Percentiles rank a stretch among this genome's conserved stretches.
Conservation (phyloP, 2,797 vertebrate genomes). For the Chelonia mydas region DNA sequence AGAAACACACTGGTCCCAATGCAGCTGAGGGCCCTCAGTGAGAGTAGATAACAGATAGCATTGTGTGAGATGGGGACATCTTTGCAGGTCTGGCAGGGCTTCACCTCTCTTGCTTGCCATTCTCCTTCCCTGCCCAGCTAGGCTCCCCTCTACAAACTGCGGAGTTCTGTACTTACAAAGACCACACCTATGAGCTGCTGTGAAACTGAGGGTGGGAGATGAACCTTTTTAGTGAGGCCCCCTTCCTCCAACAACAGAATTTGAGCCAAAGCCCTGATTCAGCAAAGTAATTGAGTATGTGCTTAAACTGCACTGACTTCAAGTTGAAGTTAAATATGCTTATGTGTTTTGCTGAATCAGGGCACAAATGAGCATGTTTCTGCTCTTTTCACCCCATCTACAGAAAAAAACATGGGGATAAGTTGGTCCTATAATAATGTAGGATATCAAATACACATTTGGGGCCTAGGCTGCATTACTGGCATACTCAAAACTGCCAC, state of each 20-base stretch:
- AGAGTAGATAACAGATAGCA: background rate
- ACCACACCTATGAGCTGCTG: background rate
- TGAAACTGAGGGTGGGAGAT: background rate
- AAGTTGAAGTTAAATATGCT: fast-evolving
- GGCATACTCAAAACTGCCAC: conserved; percentile 48
- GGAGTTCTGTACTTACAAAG: background rate
- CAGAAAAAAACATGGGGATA: background rate
- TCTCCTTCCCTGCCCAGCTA: background rate
- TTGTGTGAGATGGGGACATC: background rate
- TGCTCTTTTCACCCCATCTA: background rate
- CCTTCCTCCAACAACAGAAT: background rate
- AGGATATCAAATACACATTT: background rate
- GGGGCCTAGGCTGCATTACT: conserved; percentile 19
- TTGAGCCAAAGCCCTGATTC: background rate
- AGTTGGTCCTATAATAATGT: background rate
- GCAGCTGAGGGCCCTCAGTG: fast-evolving
- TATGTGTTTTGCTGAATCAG: fast-evolving
- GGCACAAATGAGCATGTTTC: background rate
- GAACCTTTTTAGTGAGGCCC: background rate
- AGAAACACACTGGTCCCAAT: background rate
- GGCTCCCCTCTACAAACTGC: background rate
- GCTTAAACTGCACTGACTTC: background rate
- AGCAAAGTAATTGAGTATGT: fast-evolving
- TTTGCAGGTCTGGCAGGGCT: background rate
- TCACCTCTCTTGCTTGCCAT: background rate